Percentiles rank a stretch among this genome's conserved stretches.
Conservation (phyloP, 2,797 vertebrate species). For the Poeciliopsis turneri region DNA sequence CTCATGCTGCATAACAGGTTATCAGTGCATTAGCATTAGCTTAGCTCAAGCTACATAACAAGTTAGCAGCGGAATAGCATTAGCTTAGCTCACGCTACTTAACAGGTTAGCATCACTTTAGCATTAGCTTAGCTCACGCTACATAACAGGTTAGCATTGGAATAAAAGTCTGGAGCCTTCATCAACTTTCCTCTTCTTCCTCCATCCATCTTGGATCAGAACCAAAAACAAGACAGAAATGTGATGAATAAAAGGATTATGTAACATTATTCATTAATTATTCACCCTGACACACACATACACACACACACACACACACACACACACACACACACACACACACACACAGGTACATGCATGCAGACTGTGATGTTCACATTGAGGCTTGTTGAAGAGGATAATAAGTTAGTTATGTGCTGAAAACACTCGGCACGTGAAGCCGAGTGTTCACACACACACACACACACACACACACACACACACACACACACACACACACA, state of each 20-base stretch:
- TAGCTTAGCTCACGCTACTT: too few relatives aligned
- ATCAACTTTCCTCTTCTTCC: neutral
- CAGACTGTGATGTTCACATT: neutral
- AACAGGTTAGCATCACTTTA: too few relatives aligned
- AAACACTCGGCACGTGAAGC: slow-evolving; percentile 8
- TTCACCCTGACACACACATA: slow-evolving; percentile 19
- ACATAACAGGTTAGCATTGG: too few relatives aligned
- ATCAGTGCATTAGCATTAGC: too few relatives aligned
- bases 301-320: neutral
- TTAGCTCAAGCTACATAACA: too few relatives aligned
- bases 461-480: slow-evolving; percentile 20
- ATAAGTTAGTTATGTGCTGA: slow-evolving; percentile 5
- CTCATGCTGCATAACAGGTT: too few relatives aligned
- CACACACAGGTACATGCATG: slow-evolving; percentile 8
- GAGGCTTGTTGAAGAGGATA: slow-evolving; percentile 7
- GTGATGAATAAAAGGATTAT: slow-evolving; percentile 27
- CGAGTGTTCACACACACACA: too few relatives aligned
- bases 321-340: too few relatives aligned
- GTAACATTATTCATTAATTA: slow-evolving; percentile 37
- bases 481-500: neutral
- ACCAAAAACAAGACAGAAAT: slow-evolving; percentile 2
- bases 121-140: too few relatives aligned
- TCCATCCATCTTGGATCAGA: neutral
- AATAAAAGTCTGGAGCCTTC: neutral
- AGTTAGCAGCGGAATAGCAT: too few relatives aligned